Percentiles rank a stretch among this genome's conserved stretches.
These are phyloP conservation scores for Lasioglossum pauxillum DNA, from an alignment of 2,888 invertebrate species.

Conservation along the genomic window DNA sequence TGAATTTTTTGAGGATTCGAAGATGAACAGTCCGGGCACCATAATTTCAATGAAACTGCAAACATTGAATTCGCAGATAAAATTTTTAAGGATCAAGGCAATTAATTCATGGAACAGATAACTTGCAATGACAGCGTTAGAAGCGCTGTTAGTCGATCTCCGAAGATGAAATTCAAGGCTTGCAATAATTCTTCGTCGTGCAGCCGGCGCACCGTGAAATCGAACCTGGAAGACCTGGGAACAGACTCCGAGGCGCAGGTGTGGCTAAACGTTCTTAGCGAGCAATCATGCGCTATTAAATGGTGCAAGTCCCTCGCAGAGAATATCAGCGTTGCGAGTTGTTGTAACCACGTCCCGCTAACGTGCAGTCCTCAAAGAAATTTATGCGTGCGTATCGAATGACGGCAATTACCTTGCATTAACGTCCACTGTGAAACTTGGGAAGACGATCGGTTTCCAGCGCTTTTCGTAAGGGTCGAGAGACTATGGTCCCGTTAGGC, in stretches of 20 bases:
- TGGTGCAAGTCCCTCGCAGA: constrained; percentile 56
- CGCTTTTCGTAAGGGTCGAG: background rate
- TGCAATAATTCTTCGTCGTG: constrained; percentile 31
- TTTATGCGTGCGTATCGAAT: constrained; percentile 60
- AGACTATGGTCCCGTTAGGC: constrained; percentile 1
- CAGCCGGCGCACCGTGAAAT: constrained; percentile 53
- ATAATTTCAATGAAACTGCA: too few relatives aligned
- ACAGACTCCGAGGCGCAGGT: constrained; percentile 62
- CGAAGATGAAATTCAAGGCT: constrained; percentile 33
- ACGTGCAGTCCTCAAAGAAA: constrained; percentile 51
- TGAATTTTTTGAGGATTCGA: too few relatives aligned
- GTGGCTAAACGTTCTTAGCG: constrained; percentile 65
- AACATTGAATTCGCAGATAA: too few relatives aligned
- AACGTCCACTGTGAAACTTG: constrained; percentile 33
- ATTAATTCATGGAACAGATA: background rate
- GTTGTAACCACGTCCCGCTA: constrained; percentile 53
- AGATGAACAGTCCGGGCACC: too few relatives aligned
- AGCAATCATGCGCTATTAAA: constrained; percentile 70
- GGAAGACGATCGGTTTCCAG: constrained; percentile 21
- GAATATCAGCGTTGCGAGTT: constrained; percentile 30
- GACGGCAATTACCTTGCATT: constrained; percentile 45
- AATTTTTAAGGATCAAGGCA: too few relatives aligned
- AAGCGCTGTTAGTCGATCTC: background rate
- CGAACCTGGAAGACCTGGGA: constrained; percentile 57
- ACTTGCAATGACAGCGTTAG: background rate